phyloP scores from a whole-genome alignment of 2,888 invertebrate genomes.

The Pelosia muscerda region DNA sequence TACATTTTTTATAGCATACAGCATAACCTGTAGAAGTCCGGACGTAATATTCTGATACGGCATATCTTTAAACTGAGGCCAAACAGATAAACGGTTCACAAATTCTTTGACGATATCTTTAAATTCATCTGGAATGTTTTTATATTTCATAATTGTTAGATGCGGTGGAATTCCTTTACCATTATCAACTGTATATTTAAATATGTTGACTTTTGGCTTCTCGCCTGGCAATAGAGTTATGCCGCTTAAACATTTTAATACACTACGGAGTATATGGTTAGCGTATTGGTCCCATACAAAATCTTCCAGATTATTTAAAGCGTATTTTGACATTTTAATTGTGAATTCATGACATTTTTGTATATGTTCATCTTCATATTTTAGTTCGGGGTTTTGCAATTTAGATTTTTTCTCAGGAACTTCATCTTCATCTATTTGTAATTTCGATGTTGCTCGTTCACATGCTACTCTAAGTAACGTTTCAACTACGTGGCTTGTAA shows the following conservation, averaged over 20 bases:
- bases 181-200: conserved; percentile 61
- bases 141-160: conserved; percentile 76
- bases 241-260: conserved; percentile 90
- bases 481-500: conserved; percentile 93
- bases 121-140: conserved; percentile 87
- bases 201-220: conserved; percentile 76
- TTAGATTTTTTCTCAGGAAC: conserved; percentile 69
- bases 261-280: conserved; percentile 91
- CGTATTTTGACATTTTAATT: conserved; percentile 90
- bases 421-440: conserved; percentile 62
- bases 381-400: conserved; percentile 51
- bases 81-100: conserved; percentile 87
- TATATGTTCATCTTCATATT: conserved; percentile 81
- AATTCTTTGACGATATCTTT: conserved; percentile 88
- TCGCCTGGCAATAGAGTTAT: conserved; percentile 85
- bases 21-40: conserved; percentile 89
- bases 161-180: conserved; percentile 74
- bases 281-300: conserved; percentile 93
- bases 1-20: conserved; percentile 88
- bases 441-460: conserved; percentile 79
- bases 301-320: conserved; percentile 94
- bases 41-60: conserved; percentile 90
- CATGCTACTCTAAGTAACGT: conserved; percentile 88
- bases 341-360: conserved; percentile 88
- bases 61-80: conserved; percentile 93